Evolutionary conservation across 1,140 invertebrate species (phyloP), one percentile per base, ranked within the genome.

Genomic region (Hormaphis cornu): DNA sequence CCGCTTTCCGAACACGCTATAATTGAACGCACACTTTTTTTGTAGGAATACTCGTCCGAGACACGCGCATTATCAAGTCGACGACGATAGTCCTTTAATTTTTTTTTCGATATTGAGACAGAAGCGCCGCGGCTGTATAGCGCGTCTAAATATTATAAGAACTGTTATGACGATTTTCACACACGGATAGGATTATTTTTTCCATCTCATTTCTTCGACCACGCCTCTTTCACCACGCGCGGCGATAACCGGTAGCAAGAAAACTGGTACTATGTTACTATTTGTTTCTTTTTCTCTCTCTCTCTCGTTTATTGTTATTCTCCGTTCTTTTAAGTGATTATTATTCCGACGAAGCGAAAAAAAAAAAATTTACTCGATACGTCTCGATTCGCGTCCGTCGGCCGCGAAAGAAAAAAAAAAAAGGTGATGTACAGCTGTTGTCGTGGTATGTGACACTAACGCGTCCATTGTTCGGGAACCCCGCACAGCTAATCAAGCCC

Each of bases 391-490:
- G 28, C 44, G 61, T 46, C 58, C 24, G 40, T 63, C 26, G 37
- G 44, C 24, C n/a, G 8, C 28, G 24, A 44, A 63, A 8, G 14
- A n/a, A 46, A 5, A n/a, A 16, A 46, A 24, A 50, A 66, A 66
- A 66, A 66, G 61, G 61, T 50, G 61, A 66, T 66, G 61, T 66
- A 66, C 61, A 66, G 61, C 61, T 66, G 61, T 66, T 66, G 44
- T 48, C 28, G 40, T 33, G 61, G 61, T 50, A 66, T 66, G 61
- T 66, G 61, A 66, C 61, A 66, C 28, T 66, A 66, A 66, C 61
- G 61, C 61, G 30, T 66, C 61, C 61, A 66, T 66, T 66, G 61
- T 66, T 66, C 61, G 22, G 18, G 9, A 66, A 66, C 61, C 42
- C 28, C 61, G n/a, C 28, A 63, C 61, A 33, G 61, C 61, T 66